Base-by-base conservation (phyloP, 2,888 invertebrate species). In the Lepidocyrtoides sp. region DNA sequence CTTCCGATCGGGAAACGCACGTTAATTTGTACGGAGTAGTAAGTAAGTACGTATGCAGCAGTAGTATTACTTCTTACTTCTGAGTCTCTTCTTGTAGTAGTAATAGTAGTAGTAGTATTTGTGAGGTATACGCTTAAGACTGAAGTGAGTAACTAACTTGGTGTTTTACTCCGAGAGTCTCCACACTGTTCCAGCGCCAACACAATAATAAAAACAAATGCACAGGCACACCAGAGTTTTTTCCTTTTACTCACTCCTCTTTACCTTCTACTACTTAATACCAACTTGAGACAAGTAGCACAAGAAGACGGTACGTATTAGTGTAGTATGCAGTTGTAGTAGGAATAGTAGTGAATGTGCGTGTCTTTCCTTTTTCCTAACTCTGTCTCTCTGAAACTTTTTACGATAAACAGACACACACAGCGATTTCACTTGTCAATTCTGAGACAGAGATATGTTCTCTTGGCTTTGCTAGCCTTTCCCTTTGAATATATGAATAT, bases 391-490 rank as follows among this genome's bases (percentile, higher is more conserved):
- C 29, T 32, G 26, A 23, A 29, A 51, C 44, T 32, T 23, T 51
- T 17, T 29, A 69, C 69, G 69, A 48, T 75, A 48, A 48, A n/a
- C n/a, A 7, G 36, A 77, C 51, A 41, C 75, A 69, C 51, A 75
- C n/a, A 63, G 77, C 84, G 84, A 77, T 85, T 89, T 90, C 90
- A 90, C 90, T 90, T 90, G 90, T 90, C 90, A 90, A 89, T 69
- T 48, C 72, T 83, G 75, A 89, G 82, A 82, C 88, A 57, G 82
- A 20, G 54, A 66, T 29, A 1, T 29, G 12, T 63, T n/a, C 29
- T 29, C 23, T 29, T 23, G 57, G 36, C 60, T 60, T 36, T 1
- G 32, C 17, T 17, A 4, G 36, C 12, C n/a, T 41, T 12, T 81
- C 57, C 23, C 23, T 23, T 44, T 63, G 41, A 23, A 36, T 36